Evolutionary conservation across 2,888 invertebrate genomes (phyloP), one percentile per base, ranked within the genome.

Genomic region (Druceiella hillmani): DNA sequence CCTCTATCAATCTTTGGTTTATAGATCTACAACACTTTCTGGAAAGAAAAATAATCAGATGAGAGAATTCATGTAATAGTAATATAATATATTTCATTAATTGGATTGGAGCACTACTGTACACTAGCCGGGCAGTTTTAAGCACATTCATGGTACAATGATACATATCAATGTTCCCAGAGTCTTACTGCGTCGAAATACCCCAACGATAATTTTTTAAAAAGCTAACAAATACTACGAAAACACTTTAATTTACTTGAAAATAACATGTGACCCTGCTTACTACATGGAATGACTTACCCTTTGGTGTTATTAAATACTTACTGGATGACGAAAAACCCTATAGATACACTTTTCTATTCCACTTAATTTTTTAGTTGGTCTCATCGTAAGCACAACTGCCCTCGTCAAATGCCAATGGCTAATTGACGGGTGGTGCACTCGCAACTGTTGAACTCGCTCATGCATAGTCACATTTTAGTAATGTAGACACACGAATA

Each of bases 131-230:
- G n/a, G n/a, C n/a, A n/a, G n/a, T n/a, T n/a, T n/a, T n/a, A n/a
- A n/a, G n/a, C n/a, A n/a, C 41, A 37, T 13, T 44, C 37, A 36
- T 39, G 40, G 44, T 40, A 43, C 37, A 40, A 40, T 38, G 42
- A 42, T 42, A 43, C 41, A 40, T 45, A 41, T 42, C 41, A 46
- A 43, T 41, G 38, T 46, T 38, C 46, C 42, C 41, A 26, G n/a
- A n/a, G n/a, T n/a, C n/a, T 37, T 30, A 33, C 35, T 24, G 38
- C 35, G 38, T 38, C 38, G 35, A 32, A 34, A 27, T 41, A 34
- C 37, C 41, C 41, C 37, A 37, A 37, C 4, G 37, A 31, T 33
- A 34, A 20, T 31, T 36, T 41, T 45, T 36, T 28, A 46, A 36
- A 42, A 42, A 42, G 36, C 38, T 38, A 28, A 31, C 38, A 40